These are phyloP conservation scores for Amphibalanus amphitrite DNA, from an alignment of 1,140 invertebrate species.

Conservation along the genomic window DNA sequence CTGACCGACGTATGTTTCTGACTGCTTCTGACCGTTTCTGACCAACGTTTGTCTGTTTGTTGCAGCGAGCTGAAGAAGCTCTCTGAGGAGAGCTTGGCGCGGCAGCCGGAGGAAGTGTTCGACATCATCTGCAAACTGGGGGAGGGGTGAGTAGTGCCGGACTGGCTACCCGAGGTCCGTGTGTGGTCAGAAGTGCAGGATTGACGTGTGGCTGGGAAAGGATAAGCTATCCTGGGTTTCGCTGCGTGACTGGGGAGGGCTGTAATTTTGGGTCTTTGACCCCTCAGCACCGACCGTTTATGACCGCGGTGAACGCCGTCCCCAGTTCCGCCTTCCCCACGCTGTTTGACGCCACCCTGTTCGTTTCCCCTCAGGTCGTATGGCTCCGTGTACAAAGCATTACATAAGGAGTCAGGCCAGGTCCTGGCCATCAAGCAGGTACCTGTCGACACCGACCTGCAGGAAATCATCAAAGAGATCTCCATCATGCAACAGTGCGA, in stretches of 20 bases:
- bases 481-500: slow-evolving; percentile 99
- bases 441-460: slow-evolving; percentile 94
- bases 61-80: slow-evolving; percentile 58
- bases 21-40: too few species aligned
- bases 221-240: too few species aligned
- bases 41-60: too few species aligned
- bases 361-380: too few species aligned
- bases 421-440: slow-evolving; percentile 98
- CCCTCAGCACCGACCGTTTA: too few species aligned
- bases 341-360: slow-evolving; percentile 23
- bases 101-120: slow-evolving; percentile 96
- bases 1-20: too few species aligned
- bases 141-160: too few species aligned
- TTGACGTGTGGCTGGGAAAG: too few species aligned
- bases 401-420: slow-evolving; percentile 95
- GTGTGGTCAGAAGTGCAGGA: too few species aligned
- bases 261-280: too few species aligned
- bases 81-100: slow-evolving; percentile 83
- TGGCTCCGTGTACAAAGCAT: slow-evolving; percentile 75
- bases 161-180: too few species aligned
- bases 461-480: slow-evolving; percentile 99
- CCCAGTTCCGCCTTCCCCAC: slow-evolving; percentile 2
- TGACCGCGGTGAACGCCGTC: slow-evolving; percentile 17
- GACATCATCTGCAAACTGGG: slow-evolving; percentile 96
- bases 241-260: too few species aligned